phyloP scores from a whole-genome alignment of 2,113 vertebrate genomes.

The Bufo bufo region DNA sequence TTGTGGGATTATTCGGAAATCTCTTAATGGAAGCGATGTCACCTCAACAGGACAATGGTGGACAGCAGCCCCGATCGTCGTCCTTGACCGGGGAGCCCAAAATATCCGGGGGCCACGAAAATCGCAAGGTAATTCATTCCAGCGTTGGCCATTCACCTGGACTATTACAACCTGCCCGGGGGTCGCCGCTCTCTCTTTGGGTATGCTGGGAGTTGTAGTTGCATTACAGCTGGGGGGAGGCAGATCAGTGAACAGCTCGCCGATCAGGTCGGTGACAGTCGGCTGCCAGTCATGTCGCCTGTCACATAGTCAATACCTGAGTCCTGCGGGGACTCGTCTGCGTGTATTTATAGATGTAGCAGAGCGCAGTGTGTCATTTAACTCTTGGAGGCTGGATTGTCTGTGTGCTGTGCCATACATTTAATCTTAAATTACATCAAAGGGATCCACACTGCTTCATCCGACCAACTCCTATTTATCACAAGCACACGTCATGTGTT shows the following conservation, averaged over 20 bases:
- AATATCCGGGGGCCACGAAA: conserved; percentile 63
- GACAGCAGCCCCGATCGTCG: conserved; percentile 71
- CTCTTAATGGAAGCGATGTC: conserved; percentile 77
- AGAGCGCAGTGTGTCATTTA: neutral
- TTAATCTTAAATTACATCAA: neutral
- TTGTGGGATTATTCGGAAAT: conserved; percentile 42
- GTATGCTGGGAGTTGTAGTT: neutral
- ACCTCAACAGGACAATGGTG: conserved; percentile 75
- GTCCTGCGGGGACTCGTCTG: neutral
- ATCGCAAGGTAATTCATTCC: conserved; percentile 70
- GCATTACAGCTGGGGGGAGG: neutral
- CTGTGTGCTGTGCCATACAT: neutral
- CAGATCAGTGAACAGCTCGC: neutral
- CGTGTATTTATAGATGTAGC: neutral
- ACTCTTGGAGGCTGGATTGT: neutral
- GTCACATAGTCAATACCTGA: conserved; percentile 14
- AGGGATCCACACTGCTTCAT: neutral
- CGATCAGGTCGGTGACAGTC: no score
- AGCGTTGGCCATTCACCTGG: neutral
- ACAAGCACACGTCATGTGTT: neutral
- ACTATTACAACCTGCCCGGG: neutral
- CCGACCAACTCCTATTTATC: neutral
- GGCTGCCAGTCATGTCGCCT: neutral
- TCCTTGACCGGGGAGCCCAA: conserved; percentile 72
- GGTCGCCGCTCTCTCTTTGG: neutral